These are phyloP conservation scores for Hapalemur alaotrensis DNA, from an alignment of 2,797 vertebrate species.

Conservation along the genomic window DNA sequence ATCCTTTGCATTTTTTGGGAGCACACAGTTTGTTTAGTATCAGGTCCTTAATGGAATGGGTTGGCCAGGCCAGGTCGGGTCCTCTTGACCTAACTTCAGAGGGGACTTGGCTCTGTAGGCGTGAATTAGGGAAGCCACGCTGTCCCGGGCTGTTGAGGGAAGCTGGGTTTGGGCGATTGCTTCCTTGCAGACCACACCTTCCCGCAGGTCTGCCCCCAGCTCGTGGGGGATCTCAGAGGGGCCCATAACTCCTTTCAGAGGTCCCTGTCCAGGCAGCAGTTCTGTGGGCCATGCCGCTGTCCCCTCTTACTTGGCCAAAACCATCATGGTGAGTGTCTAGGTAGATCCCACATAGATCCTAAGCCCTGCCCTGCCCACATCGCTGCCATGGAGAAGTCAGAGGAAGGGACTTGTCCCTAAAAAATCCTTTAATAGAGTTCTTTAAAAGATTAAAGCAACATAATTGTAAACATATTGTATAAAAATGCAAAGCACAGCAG, in stretches of 20 bases:
- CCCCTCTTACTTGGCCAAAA: neutral
- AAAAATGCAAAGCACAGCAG: neutral
- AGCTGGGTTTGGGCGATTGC: neutral
- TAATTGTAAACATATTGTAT: conserved; percentile 32
- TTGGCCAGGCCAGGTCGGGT: neutral
- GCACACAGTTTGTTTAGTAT: neutral
- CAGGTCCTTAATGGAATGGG: neutral
- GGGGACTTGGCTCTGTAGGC: neutral
- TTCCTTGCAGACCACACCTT: neutral
- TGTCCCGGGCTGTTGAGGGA: neutral
- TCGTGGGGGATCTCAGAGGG: fast-evolving
- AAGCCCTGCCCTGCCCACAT: neutral
- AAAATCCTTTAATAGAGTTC: neutral
- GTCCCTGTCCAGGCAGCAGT: neutral
- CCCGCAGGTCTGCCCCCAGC: neutral
- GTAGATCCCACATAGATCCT: neutral
- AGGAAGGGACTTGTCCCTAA: conserved; percentile 36
- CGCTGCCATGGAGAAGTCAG: neutral
- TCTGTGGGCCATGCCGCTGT: neutral
- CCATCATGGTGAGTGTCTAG: neutral
- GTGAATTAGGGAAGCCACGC: neutral
- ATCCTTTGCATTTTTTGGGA: neutral
- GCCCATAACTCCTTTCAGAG: no score
- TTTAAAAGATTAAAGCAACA: neutral
- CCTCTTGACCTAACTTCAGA: neutral